Evolutionary conservation across 2,113 vertebrate genomes (phyloP).

Genomic region (Balaeniceps rex): DNA sequence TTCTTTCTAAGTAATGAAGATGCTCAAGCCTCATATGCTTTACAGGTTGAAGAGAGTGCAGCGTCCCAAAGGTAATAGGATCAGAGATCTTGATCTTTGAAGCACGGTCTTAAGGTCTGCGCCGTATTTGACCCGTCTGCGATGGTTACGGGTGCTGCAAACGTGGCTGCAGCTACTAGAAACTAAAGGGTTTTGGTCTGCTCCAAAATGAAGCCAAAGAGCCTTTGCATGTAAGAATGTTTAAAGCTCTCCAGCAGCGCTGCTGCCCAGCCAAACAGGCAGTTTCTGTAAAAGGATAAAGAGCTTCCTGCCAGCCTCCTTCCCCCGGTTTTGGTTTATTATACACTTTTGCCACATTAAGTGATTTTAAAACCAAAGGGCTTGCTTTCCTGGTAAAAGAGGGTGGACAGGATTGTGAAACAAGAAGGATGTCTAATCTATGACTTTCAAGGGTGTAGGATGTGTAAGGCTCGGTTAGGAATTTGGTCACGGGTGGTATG

Average conservation of each 20-base stretch:
- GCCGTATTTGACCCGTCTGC: not conserved
- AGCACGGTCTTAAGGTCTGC: not conserved
- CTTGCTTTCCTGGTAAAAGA: constrained; percentile 44
- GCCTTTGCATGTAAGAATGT: not conserved
- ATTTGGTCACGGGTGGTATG: not conserved
- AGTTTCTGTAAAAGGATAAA: constrained; percentile 47
- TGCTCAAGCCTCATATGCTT: not conserved
- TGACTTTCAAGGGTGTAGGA: not conserved
- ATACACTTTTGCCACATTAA: constrained; percentile 46
- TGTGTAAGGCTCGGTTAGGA: not conserved
- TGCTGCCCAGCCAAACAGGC: constrained; percentile 49
- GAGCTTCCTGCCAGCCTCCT: constrained; percentile 50
- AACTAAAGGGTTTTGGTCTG: not conserved
- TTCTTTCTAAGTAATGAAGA: not conserved
- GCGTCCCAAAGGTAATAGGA: not conserved
- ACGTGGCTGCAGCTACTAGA: not conserved
- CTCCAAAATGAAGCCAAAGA: not conserved
- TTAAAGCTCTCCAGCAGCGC: constrained; percentile 33
- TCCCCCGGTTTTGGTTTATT: constrained; percentile 19
- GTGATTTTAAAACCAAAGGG: constrained; percentile 37
- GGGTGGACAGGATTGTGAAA: constrained; percentile 19
- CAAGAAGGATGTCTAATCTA: not conserved
- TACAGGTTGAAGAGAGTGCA: not conserved
- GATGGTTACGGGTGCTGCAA: not conserved
- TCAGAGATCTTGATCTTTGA: not conserved